Evolutionary conservation across 2,888 invertebrate species (phyloP).

Genomic region (Lymantria dispar): DNA sequence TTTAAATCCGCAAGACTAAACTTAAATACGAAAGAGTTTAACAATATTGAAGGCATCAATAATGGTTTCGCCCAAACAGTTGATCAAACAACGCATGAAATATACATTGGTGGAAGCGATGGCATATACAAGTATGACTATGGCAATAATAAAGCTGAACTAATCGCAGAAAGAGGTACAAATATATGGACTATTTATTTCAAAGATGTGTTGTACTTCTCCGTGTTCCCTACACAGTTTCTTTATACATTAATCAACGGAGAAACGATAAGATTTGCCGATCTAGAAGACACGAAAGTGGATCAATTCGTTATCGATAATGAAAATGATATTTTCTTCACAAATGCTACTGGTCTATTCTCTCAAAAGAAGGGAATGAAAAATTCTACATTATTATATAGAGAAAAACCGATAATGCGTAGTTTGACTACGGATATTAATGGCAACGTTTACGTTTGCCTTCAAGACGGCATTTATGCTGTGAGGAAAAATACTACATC

Average conservation of each 20-base stretch:
- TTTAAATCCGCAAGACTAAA: constrained; percentile 54
- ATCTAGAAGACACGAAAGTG: constrained; percentile 65
- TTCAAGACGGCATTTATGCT: constrained; percentile 53
- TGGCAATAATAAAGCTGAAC: constrained; percentile 44
- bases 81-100: constrained; percentile 47
- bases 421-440: constrained; percentile 50
- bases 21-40: constrained; percentile 53
- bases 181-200: constrained; percentile 62
- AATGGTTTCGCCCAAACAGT: constrained; percentile 65
- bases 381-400: constrained; percentile 38
- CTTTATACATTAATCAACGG: constrained; percentile 49
- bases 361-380: constrained; percentile 54
- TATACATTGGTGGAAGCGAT: constrained; percentile 59
- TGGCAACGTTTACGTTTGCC: constrained; percentile 51
- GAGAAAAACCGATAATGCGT: constrained; percentile 34
- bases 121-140: constrained; percentile 63
- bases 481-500: constrained; percentile 36
- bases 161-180: constrained; percentile 39
- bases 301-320: constrained; percentile 60
- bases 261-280: constrained; percentile 42
- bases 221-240: constrained; percentile 56
- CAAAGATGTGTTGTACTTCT: constrained; percentile 57
- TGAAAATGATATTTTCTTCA: constrained; percentile 51
- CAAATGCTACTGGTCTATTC: constrained; percentile 58
- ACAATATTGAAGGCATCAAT: constrained; percentile 42